Conservation (phyloP, 2,113 vertebrate species). For the Dasyprocta punctata region DNA sequence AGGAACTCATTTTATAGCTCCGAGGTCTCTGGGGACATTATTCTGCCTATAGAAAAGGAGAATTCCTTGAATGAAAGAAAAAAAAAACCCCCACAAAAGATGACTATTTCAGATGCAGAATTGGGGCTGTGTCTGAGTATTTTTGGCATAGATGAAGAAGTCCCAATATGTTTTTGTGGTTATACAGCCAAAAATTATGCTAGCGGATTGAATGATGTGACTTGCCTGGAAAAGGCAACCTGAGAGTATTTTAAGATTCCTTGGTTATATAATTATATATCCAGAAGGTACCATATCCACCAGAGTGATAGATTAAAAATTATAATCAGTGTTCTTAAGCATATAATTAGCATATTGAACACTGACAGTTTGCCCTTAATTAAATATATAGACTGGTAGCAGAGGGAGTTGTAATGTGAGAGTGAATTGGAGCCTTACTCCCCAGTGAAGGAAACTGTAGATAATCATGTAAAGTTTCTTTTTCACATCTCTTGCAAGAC, state of each 20-base stretch:
- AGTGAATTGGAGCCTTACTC: neutral
- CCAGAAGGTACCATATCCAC: slow-evolving; percentile 61
- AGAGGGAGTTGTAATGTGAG: slow-evolving; percentile 56
- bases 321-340: slow-evolving; percentile 74
- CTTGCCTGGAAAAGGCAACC: slow-evolving; percentile 53
- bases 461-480: slow-evolving; percentile 31
- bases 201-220: slow-evolving; percentile 55
- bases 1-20: slow-evolving; percentile 43
- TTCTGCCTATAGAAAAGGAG: slow-evolving; percentile 50
- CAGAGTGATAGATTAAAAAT: slow-evolving; percentile 72
- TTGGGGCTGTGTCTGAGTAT: slow-evolving; percentile 40
- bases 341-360: slow-evolving; percentile 71
- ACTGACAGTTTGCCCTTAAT: slow-evolving; percentile 63
- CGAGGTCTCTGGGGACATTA: slow-evolving; percentile 17
- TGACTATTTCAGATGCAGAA: slow-evolving; percentile 72
- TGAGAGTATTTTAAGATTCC: slow-evolving; percentile 64
- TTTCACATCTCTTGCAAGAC: slow-evolving; percentile 31
- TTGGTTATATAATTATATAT: slow-evolving; percentile 73
- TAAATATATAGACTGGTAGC: slow-evolving; percentile 50
- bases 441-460: slow-evolving; percentile 47
- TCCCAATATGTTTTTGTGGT: slow-evolving; percentile 59
- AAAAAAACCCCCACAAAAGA: neutral
- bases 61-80: slow-evolving; percentile 55
- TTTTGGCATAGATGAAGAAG: slow-evolving; percentile 58
- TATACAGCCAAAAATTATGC: slow-evolving; percentile 46